phyloP scores from a whole-genome alignment of 2,888 invertebrate species.

The Meteorus cinctellus region DNA sequence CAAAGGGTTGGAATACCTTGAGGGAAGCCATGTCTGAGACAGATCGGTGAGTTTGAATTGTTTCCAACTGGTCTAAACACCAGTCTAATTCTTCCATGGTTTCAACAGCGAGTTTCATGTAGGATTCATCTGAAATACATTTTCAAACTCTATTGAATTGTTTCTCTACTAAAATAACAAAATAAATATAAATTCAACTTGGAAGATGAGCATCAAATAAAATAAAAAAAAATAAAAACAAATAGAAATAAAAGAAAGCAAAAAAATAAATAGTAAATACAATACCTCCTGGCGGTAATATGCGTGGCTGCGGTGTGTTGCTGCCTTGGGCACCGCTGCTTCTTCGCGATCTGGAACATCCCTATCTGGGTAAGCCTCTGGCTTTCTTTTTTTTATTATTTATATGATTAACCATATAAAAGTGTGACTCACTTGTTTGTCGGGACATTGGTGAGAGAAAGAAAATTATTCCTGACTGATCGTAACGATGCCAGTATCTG shows the following conservation, averaged over 20 bases:
- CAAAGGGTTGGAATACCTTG: slow-evolving; percentile 82
- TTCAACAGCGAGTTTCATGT: slow-evolving; percentile 94
- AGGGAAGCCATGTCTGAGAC: slow-evolving; percentile 99
- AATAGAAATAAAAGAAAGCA: not conserved
- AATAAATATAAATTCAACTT: not conserved
- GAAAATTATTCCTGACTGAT: slow-evolving; percentile 98
- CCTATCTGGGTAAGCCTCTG: not conserved
- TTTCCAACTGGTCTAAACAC: slow-evolving; percentile 99
- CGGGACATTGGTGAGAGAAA: slow-evolving; percentile 96
- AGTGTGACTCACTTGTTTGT: slow-evolving; percentile 85
- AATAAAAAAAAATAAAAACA: slow-evolving; percentile 9
- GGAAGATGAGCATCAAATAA: not conserved
- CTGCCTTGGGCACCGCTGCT: slow-evolving; percentile 84
- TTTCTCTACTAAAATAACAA: not conserved
- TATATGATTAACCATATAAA: slow-evolving; percentile 50
- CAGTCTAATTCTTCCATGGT: slow-evolving; percentile 99
- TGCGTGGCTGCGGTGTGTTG: slow-evolving; percentile 83
- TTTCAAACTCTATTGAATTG: not conserved
- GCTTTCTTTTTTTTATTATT: slow-evolving; percentile 1
- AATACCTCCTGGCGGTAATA: slow-evolving; percentile 82
- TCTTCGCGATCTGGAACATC: slow-evolving; percentile 80
- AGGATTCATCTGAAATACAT: slow-evolving; percentile 86
- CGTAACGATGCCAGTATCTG: slow-evolving; percentile 99
- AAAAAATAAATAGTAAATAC: not conserved
- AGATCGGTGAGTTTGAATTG: slow-evolving; percentile 98